Conservation (phyloP, 2,797 vertebrate species). For the Cynodonichthys magdalenae region DNA sequence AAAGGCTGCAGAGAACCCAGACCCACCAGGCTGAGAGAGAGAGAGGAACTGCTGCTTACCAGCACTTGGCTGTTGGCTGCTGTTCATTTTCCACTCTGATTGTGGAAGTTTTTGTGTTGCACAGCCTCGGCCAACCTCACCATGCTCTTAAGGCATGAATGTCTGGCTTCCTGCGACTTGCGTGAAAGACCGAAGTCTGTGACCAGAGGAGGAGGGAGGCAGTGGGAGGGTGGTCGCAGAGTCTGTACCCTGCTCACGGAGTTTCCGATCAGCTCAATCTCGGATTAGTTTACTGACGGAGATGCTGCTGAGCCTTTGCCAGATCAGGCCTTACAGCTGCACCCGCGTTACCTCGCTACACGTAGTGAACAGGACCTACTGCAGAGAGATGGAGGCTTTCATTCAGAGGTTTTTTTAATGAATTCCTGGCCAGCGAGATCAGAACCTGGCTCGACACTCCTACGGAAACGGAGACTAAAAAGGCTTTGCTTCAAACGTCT, state of each 20-base stretch:
- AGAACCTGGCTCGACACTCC: conserved; percentile 6
- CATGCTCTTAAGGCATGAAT: conserved; percentile 11
- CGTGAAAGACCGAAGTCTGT: conserved; percentile 3
- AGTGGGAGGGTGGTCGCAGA: conserved; percentile 32
- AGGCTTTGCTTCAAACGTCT: conserved; percentile 36
- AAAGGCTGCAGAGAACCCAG: conserved; percentile 1
- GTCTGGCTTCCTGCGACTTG: conserved; percentile 4
- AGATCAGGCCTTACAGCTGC: conserved; percentile 53
- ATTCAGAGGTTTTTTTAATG: conserved; percentile 27
- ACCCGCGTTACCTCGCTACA: conserved; percentile 37
- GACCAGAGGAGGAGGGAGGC: conserved; percentile 24
- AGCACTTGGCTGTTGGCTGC: conserved; percentile 1
- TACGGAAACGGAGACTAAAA: conserved; percentile 14
- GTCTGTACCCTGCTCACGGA: conserved; percentile 48
- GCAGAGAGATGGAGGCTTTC: conserved; percentile 46
- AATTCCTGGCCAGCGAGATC: conserved; percentile 12
- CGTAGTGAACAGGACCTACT: conserved; percentile 13
- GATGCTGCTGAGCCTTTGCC: conserved; percentile 64
- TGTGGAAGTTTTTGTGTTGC: conserved; percentile 7
- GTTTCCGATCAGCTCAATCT: conserved; percentile 74
- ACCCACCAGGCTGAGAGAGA: conserved; percentile 1
- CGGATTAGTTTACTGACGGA: conserved; percentile 77
- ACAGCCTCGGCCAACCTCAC: conserved; percentile 10
- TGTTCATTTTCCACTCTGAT: conserved; percentile 3
- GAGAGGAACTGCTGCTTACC: conserved; percentile 8